Evolutionary conservation across 2,888 invertebrate species (phyloP), one percentile per base, ranked within the genome.

Genomic region (Idaea dimidiata): DNA sequence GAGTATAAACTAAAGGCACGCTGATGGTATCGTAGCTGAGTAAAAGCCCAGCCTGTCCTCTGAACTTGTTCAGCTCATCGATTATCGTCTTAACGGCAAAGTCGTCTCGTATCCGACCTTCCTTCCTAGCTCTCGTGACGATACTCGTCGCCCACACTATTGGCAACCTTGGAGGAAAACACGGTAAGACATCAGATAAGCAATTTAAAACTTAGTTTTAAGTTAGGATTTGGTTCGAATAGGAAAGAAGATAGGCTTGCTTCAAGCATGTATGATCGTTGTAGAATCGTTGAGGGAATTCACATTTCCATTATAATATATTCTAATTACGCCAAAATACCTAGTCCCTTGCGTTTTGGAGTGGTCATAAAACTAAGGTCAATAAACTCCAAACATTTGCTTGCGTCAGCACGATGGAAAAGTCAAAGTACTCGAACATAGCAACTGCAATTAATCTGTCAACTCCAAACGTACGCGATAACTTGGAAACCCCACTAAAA

Each of bases 61-160:
- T 93, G 79, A 97, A 97, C 78, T 96, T 96, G 82, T 97, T 97
- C 62, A 97, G 87, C 87, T 97, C 97, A 80, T 97, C 97, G 72
- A 97, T 95, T 61, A 98, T 95, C 5, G 98, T 98, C 83, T 98
- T 97, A 0, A 98, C 97, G 0, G 98, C 97, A 80, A 97, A 98
- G 85, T 98, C 98, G 75, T 97, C 97, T 66, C 97, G 93, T 78
- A 97, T 97, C 73, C 97, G 93, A 16, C 97, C 97, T 86, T 97
- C 97, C 79, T 97, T 97, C n/a, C 97, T 93, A 4, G 97, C 97
- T 69, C 97, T 91, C 0, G 97, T 97, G 65, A 97, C 96, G 74
- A 98, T 97, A 84, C 97, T 97, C 0, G 97, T 95, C 0, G 97
- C 97, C 98, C 98, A 98, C 14, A 97, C 97, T 68, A 98, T 96